Evolutionary conservation across 2,113 vertebrate species (phyloP).

Genomic region (Silurus meridionalis): DNA sequence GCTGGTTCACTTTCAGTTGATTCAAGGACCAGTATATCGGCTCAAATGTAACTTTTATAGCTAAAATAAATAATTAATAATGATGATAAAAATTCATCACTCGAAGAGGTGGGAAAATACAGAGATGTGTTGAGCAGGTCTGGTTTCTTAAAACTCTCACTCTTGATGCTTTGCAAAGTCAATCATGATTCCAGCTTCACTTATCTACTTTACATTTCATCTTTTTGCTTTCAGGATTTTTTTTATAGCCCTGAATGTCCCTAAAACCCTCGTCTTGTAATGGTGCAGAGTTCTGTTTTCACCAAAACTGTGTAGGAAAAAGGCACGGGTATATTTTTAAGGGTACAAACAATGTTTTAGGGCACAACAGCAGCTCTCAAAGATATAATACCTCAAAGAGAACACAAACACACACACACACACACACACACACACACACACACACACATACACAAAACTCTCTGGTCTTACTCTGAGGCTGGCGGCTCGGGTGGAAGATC

Average conservation of each 20-base stretch:
- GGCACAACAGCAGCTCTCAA: not conserved
- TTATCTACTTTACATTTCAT: not conserved
- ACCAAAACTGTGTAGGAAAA: not conserved
- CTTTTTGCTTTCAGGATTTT: not conserved
- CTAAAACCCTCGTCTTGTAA: not conserved
- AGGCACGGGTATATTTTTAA: not conserved
- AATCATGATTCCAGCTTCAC: not conserved
- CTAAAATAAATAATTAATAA: not conserved
- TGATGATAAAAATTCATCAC: not conserved
- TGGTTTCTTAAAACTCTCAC: not conserved
- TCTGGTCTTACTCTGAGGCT: constrained; percentile 77
- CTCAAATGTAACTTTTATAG: not conserved
- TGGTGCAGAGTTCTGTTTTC: not conserved
- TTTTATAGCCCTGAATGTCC: not conserved
- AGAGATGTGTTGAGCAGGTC: not conserved
- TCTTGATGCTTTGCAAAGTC: not conserved
- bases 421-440: not conserved
- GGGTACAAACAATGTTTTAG: not conserved
- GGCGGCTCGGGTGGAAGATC: constrained; percentile 85
- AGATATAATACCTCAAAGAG: not conserved
- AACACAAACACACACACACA: not conserved
- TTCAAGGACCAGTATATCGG: too few species aligned
- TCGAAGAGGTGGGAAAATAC: not conserved
- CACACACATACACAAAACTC: constrained; percentile 5
- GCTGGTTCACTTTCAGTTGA: not conserved